A percentile compares a stretch with the other conserved stretches of the same genome.
These are phyloP conservation scores for Ibycter americanus DNA, from an alignment of 2,797 vertebrate genomes.

Conservation along the genomic window DNA sequence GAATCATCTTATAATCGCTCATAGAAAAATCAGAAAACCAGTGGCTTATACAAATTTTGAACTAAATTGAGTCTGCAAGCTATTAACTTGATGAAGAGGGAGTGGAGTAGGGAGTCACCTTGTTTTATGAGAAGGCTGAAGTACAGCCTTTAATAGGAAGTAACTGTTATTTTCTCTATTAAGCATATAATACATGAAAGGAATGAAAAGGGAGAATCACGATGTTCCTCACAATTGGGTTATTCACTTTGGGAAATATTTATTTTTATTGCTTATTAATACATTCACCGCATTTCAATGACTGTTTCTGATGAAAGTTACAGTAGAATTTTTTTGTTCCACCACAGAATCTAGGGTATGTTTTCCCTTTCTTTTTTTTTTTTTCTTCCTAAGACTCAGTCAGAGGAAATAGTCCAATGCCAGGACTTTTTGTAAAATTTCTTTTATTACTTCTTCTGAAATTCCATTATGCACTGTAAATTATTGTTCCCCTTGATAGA, in stretches of 20 bases:
- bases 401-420: neutral
- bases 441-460: neutral
- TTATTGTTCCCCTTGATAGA: neutral
- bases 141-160: neutral
- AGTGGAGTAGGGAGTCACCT: neutral
- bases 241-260: neutral
- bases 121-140: neutral
- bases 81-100: neutral
- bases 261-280: neutral
- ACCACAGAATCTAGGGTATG: neutral
- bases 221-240: neutral
- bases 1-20: neutral
- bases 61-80: neutral
- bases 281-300: neutral
- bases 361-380: accelerated
- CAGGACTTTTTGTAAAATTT: neutral
- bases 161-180: neutral
- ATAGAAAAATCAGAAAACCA: neutral
- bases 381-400: neutral
- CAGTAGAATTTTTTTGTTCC: neutral
- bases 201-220: neutral
- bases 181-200: neutral
- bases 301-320: neutral
- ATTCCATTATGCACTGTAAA: neutral
- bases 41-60: neutral